phyloP scores from a whole-genome alignment of 2,113 vertebrate genomes.

The Phasianus colchicus region DNA sequence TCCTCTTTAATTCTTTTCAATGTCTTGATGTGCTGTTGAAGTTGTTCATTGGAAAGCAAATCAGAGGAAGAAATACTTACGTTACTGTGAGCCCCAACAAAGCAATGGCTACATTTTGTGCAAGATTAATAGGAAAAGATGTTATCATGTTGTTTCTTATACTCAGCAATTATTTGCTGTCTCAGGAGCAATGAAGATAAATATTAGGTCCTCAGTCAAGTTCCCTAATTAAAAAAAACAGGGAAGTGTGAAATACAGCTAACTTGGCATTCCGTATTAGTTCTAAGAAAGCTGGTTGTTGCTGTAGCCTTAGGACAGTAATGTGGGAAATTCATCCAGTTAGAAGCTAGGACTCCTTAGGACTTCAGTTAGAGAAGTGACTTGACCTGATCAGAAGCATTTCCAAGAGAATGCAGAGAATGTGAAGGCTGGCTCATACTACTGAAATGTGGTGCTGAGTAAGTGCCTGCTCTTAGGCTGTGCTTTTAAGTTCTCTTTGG shows the following conservation, averaged over 20 bases:
- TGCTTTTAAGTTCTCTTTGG: background rate
- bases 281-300: background rate
- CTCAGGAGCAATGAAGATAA: slow-evolving; percentile 69
- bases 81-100: background rate
- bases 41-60: slow-evolving; percentile 59
- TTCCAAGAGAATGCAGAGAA: background rate
- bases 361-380: background rate
- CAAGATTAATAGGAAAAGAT: slow-evolving; percentile 64
- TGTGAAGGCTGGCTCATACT: background rate
- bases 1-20: slow-evolving; percentile 49
- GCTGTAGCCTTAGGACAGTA: background rate
- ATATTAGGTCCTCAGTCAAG: slow-evolving; percentile 51
- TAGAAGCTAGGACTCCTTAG: background rate
- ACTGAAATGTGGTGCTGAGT: background rate
- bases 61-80: slow-evolving; percentile 28
- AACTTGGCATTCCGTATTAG: background rate
- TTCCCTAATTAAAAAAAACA: slow-evolving; percentile 50
- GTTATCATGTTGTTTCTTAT: slow-evolving; percentile 31
- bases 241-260: slow-evolving; percentile 32
- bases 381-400: background rate
- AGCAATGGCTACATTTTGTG: background rate
- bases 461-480: background rate
- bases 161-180: slow-evolving; percentile 68
- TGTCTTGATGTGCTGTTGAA: slow-evolving; percentile 35
- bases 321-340: background rate